These are phyloP conservation scores for Aphis craccivora DNA, from an alignment of 1,140 invertebrate genomes.

Conservation along the genomic window DNA sequence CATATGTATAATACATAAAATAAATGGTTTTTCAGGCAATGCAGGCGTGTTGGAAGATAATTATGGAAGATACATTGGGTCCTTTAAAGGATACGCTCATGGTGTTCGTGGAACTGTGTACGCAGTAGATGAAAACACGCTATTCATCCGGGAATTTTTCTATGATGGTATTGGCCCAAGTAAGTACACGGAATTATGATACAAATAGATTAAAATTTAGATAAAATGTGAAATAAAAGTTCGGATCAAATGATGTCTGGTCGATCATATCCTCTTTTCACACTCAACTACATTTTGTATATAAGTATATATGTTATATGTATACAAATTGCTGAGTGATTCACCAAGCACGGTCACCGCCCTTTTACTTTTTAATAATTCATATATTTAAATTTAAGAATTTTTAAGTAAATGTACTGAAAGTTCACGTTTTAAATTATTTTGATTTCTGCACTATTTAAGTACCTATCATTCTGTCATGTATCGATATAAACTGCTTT, in stretches of 20 bases:
- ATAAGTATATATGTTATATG: not conserved
- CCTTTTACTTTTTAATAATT: not conserved
- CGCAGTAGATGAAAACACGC: conserved; percentile 84
- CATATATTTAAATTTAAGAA: not conserved
- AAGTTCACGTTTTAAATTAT: not conserved
- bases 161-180: conserved; percentile 84
- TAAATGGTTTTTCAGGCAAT: conserved; percentile 60
- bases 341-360: not conserved
- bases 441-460: not conserved
- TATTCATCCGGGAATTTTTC: conserved; percentile 85
- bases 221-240: not conserved
- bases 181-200: conserved; percentile 60
- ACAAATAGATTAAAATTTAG: not conserved
- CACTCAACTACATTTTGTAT: not conserved
- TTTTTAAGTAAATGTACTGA: not conserved
- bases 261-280: not conserved
- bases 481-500: not conserved
- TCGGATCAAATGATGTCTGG: not conserved
- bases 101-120: conserved; percentile 80
- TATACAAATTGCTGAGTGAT: not conserved
- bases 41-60: conserved; percentile 67
- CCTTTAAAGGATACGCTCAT: conserved; percentile 74
- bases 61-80: conserved; percentile 79
- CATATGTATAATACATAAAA: not conserved
- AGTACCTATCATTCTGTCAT: not conserved